Evolutionary conservation across 2,113 vertebrate species (phyloP), one percentile per base, ranked within the genome.

Genomic region (Ptilorrhoa leucosticta): DNA sequence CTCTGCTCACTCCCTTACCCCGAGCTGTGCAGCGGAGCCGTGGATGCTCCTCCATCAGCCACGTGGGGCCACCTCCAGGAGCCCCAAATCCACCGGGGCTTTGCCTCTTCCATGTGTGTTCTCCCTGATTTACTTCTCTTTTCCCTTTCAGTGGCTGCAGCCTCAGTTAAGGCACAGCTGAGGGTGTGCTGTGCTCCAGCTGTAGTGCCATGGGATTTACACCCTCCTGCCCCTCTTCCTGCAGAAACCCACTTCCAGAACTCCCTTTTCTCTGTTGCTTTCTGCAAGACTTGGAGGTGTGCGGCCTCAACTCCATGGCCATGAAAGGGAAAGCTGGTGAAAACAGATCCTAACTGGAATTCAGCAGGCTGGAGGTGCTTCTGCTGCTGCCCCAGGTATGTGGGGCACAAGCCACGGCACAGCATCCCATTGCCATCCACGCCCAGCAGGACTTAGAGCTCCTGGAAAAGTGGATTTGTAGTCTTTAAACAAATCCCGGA

Each of bases 11-110:
- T n/a, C 24, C 71, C 40, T 30, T 0, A 0, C 10, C 54, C 64
- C 1, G 2, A 9, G 33, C 22, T 3, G 20, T 5, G 24, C 7
- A 14, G 47, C 20, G 1, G 2, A 50, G n/a, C 18, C 0, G 1
- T 2, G 81, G 57, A 0, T 37, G 48, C 48, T 28, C 40, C 35
- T 47, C 54, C 13, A 2, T 5, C 51, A 8, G 18, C 50, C 58
- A 15, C 13, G 1, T 27, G 57, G 37, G 37, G 64, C 58, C 51
- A 33, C 83, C 53, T 57, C n/a, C 72, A 77, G 53, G 37, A 61
- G 27, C 22, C 4, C 75, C 78, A 60, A 30, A 86, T 16, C 85
- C 78, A 19, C 48, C 1, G 26, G 48, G 57, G 58, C 79, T 83
- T 15, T 2, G 35, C 83, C 3, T 5, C 68, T 48, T 44, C 89